A percentile compares a stretch with the other conserved stretches of the same genome.
Evolutionary conservation across 1,140 invertebrate genomes (phyloP).

Genomic region (Drosophila dunni): DNA sequence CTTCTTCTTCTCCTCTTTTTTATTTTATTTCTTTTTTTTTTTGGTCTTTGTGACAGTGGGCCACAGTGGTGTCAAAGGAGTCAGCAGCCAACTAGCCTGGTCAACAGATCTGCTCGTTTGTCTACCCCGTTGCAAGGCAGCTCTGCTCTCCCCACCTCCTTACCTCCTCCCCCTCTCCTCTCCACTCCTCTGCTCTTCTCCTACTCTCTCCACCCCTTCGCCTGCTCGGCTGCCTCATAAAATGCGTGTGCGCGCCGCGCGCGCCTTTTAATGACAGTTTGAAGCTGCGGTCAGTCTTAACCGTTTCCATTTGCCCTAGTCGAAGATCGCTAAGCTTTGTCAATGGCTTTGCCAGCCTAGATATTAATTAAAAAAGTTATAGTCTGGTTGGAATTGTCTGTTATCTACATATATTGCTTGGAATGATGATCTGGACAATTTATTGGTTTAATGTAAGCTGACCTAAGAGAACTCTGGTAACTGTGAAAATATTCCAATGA

Average conservation of each 20-base stretch:
- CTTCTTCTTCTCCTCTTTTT: too few relatives aligned
- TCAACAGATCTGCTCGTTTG: not conserved
- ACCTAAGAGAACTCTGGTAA: too few relatives aligned
- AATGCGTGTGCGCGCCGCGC: conserved; percentile 82
- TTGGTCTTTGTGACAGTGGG: conserved; percentile 60
- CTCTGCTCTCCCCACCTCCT: not conserved
- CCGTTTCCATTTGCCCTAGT: conserved; percentile 34
- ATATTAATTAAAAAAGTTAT: too few relatives aligned
- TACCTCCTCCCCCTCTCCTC: not conserved
- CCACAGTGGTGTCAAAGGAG: conserved; percentile 39
- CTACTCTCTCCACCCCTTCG: conserved; percentile 23
- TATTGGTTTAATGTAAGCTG: too few relatives aligned
- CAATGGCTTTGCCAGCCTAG: not conserved
- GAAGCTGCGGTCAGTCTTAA: conserved; percentile 46
- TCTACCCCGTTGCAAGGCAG: too few relatives aligned
- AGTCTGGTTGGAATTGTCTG: too few relatives aligned
- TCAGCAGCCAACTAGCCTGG: conserved; percentile 15
- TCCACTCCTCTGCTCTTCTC: not conserved
- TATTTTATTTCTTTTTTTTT: not conserved
- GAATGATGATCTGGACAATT: too few relatives aligned
- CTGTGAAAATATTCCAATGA: too few relatives aligned
- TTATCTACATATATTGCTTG: too few relatives aligned
- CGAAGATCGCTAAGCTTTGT: not conserved
- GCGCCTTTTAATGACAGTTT: conserved; percentile 81
- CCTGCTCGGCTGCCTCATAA: conserved; percentile 69